Percentiles rank a stretch among this genome's conserved stretches.
phyloP scores from a whole-genome alignment of 2,113 vertebrate species.

The Apodemus sylvaticus region DNA sequence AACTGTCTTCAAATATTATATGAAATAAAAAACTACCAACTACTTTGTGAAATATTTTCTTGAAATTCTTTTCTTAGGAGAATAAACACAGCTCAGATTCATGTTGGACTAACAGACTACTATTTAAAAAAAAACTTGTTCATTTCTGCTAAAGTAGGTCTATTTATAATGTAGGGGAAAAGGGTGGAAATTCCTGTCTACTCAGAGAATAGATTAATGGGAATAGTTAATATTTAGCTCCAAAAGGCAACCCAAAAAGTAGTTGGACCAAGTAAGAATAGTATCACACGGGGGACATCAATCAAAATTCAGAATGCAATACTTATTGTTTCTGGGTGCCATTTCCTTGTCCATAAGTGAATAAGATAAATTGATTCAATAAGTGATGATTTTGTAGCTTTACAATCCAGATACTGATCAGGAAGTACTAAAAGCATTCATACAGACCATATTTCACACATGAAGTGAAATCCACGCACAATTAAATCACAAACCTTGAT shows the following conservation, averaged over 20 bases:
- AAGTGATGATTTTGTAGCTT: slow-evolving; percentile 43
- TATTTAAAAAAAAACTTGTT: neutral
- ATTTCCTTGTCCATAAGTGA: slow-evolving; percentile 36
- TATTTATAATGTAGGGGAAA: slow-evolving; percentile 21
- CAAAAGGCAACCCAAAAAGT: slow-evolving; percentile 3
- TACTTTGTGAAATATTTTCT: neutral
- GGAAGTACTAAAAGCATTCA: slow-evolving; percentile 59
- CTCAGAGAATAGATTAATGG: neutral
- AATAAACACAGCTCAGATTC: neutral
- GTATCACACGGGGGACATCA: neutral
- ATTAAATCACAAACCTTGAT: slow-evolving; percentile 55
- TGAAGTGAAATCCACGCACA: slow-evolving; percentile 56
- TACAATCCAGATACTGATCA: slow-evolving; percentile 28
- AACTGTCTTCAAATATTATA: neutral
- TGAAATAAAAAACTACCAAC: neutral
- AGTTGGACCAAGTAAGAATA: neutral
- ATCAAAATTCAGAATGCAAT: neutral
- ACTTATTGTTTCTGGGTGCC: neutral
- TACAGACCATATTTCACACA: slow-evolving; percentile 42
- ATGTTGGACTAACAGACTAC: neutral
- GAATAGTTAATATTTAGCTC: neutral
- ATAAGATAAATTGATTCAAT: slow-evolving; percentile 31
- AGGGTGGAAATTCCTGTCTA: neutral
- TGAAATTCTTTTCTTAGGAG: neutral
- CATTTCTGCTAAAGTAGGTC: neutral